Base-by-base conservation (phyloP, 2,113 vertebrate genomes). In the Varanus komodoensis region DNA sequence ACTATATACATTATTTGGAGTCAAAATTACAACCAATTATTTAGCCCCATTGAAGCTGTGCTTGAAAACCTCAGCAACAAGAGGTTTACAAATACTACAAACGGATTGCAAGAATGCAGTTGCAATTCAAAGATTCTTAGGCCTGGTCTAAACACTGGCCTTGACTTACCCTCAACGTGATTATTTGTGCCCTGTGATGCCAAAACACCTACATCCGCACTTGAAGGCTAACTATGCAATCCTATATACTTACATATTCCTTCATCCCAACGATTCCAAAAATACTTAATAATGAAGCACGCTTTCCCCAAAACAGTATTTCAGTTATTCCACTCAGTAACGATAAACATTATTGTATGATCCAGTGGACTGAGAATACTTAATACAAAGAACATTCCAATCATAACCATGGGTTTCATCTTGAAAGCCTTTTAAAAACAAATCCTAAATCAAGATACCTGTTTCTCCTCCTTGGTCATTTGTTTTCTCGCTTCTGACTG, bases 381-480 rank as follows among this genome's bases (percentile, higher is more conserved):
- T 64, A 27, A 81, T 71, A 69, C 89, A 17, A 32, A 87, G 80
- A 95, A 12, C 61, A 57, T 89, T 69, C 84, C 27, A 77, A 92
- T 95, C 86, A 92, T 80, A 93, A 69, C 74, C 5, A 61, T 38
- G 68, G 48, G 67, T 84, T 75, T 73, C 52, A 34, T 25, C 25
- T 38, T 15, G 6, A 9, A 0, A 52, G n/a, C 3, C 44, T 82
- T 95, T 71, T 74, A 44, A 32, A 84, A 25, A 61, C 75, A 94
- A 92, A 84, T 92, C 90, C 90, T 88, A 71, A 77, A 29, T 38
- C 32, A 89, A 84, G 86, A 84, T 96, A 99, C 99, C 98, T 96
- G 98, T 96, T 99, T 99, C 87, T 99, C 98, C 82, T 98, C 98
- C 96, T 99, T 99, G 86, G 98, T 98, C 98, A 99, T 98, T 97